Percentiles rank a stretch among this genome's conserved stretches.
Evolutionary conservation across 92 coral and sea anemone species (phyloP).

Genomic region (Bergia puertoricense): DNA sequence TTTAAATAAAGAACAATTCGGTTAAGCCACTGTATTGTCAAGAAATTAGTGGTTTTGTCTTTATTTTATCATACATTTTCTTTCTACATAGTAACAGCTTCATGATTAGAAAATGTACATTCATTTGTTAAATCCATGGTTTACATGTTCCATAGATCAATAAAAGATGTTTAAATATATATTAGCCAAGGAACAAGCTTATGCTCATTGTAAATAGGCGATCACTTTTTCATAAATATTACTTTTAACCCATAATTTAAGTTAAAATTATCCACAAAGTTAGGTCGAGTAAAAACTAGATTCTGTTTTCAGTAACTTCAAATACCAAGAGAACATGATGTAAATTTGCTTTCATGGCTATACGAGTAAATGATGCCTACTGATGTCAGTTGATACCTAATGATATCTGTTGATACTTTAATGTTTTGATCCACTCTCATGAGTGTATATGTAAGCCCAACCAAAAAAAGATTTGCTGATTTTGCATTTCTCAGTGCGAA

Average conservation of each 20-base stretch:
- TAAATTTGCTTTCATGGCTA: not conserved
- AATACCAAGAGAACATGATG: not conserved
- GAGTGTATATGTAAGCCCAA: not conserved
- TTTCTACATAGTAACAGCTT: not conserved
- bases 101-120: not conserved
- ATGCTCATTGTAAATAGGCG: constrained; percentile 22
- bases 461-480: not conserved
- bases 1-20: not conserved
- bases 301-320: not conserved
- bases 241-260: constrained; percentile 6
- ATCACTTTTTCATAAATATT: constrained; percentile 29
- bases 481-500: not conserved
- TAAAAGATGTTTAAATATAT: constrained; percentile 29
- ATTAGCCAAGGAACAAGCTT: too few species aligned
- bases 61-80: not conserved
- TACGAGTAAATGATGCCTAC: not conserved
- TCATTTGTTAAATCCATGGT: not conserved
- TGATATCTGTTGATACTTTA: too few species aligned
- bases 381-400: not conserved
- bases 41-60: not conserved
- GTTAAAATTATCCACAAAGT: constrained; percentile 2
- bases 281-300: constrained; percentile 13
- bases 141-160: not conserved
- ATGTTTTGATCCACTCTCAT: not conserved
- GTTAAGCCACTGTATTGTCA: not conserved